Evolutionary conservation across 2,888 invertebrate species (phyloP).

Genomic region (Dasypolia templi): DNA sequence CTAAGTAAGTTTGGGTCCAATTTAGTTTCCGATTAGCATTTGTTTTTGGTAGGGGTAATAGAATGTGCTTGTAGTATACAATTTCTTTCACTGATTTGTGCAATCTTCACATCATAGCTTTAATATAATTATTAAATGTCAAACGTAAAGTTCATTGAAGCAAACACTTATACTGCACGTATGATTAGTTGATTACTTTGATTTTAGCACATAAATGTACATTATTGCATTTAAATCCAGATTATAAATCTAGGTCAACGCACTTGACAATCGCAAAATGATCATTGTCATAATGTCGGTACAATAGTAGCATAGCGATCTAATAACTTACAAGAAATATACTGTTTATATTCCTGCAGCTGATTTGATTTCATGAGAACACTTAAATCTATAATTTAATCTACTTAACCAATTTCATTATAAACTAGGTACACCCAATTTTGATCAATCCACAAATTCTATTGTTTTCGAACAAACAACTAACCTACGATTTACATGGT

Average conservation of each 20-base stretch:
- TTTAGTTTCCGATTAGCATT: slow-evolving; percentile 62
- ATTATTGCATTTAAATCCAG: background rate
- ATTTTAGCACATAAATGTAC: background rate
- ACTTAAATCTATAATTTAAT: slow-evolving; percentile 28
- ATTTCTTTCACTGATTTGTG: background rate
- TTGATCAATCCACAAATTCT: slow-evolving; percentile 7
- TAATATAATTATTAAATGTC: background rate
- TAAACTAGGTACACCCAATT: background rate
- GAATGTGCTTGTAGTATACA: slow-evolving; percentile 23
- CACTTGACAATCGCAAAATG: slow-evolving; percentile 12
- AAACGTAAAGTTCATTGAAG: too few relatives aligned
- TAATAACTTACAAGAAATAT: background rate
- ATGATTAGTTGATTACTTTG: too few relatives aligned
- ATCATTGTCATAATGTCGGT: background rate
- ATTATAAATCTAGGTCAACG: slow-evolving; percentile 18
- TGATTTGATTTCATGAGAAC: slow-evolving; percentile 24
- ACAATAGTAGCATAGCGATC: background rate
- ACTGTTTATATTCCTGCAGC: background rate
- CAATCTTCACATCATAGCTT: background rate
- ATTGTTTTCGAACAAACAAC: slow-evolving; percentile 30
- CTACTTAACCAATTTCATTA: background rate
- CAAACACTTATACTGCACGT: background rate
- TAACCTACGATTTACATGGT: slow-evolving; percentile 5
- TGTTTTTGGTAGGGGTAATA: slow-evolving; percentile 48
- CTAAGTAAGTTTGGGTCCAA: slow-evolving; percentile 72